Evolutionary conservation across 2,797 vertebrate genomes (phyloP).

Genomic region (Discoglossus pictus): DNA sequence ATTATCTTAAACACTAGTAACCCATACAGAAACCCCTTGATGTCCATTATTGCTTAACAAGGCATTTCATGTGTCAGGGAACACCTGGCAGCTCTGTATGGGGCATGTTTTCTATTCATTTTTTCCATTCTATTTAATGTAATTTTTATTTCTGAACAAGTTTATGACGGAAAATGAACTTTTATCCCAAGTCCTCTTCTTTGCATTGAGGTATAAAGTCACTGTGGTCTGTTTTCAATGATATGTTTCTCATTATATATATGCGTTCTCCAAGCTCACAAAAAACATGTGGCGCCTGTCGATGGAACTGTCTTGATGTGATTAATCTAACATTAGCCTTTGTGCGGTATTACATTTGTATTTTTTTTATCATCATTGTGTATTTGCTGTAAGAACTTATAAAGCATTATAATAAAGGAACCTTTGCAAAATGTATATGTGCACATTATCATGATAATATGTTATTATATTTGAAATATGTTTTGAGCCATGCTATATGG

Average conservation of each 20-base stretch:
- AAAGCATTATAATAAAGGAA: no score
- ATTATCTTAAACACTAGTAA: conserved; percentile 32
- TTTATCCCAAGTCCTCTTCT: conserved; percentile 28
- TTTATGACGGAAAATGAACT: conserved; percentile 39
- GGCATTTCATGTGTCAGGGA: conserved; percentile 9
- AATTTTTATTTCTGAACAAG: conserved; percentile 14
- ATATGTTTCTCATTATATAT: conserved; percentile 32
- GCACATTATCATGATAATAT: no score
- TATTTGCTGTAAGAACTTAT: no score
- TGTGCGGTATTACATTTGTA: background rate
- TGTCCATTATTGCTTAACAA: conserved; percentile 35
- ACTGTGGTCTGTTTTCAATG: conserved; percentile 10
- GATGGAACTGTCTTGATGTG: conserved; percentile 9
- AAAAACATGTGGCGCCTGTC: background rate
- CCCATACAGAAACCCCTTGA: conserved; percentile 27
- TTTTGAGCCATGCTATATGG: no score
- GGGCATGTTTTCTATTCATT: conserved; percentile 12
- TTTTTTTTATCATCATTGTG: background rate
- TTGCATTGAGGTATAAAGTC: conserved; percentile 5
- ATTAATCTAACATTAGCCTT: background rate
- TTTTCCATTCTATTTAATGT: conserved; percentile 21
- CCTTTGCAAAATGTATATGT: no score
- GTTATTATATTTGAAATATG: no score
- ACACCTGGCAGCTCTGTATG: conserved; percentile 17
- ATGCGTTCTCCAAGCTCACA: background rate